Conservation (phyloP, 2,888 invertebrate genomes). For the Taphrorychus bicolor region DNA sequence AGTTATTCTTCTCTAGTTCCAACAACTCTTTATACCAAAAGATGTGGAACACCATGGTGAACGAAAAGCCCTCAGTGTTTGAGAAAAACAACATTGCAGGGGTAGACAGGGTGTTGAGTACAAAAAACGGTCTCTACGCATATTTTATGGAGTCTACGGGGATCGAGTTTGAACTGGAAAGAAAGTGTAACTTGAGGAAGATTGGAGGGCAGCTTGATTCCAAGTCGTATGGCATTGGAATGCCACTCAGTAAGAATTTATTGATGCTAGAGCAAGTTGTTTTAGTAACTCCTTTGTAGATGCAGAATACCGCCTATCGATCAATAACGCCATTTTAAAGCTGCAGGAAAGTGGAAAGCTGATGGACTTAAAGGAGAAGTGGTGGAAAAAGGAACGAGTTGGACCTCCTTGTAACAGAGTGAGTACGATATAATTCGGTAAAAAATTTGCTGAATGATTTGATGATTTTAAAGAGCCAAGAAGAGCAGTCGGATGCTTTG, state of each 20-base stretch:
- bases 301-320: constrained; percentile 76
- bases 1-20: constrained; percentile 83
- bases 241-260: constrained; percentile 79
- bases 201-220: constrained; percentile 83
- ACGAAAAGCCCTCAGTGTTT: constrained; percentile 81
- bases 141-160: constrained; percentile 96
- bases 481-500: constrained; percentile 53
- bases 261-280: not conserved
- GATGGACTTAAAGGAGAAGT: constrained; percentile 81
- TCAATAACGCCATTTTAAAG: constrained; percentile 86
- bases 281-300: constrained; percentile 61
- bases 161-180: constrained; percentile 89
- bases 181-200: constrained; percentile 84
- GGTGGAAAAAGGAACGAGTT: constrained; percentile 81
- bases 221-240: constrained; percentile 93
- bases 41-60: constrained; percentile 71
- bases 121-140: constrained; percentile 84
- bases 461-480: constrained; percentile 6
- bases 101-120: constrained; percentile 80
- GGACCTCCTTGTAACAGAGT: constrained; percentile 49
- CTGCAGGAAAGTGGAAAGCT: constrained; percentile 89
- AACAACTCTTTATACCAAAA: constrained; percentile 50
- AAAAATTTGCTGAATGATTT: not conserved
- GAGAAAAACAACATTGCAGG: constrained; percentile 81
- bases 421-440: constrained; percentile 19